These are phyloP conservation scores for Eubucco bourcierii DNA, from an alignment of 2,113 vertebrate genomes.

Conservation along the genomic window DNA sequence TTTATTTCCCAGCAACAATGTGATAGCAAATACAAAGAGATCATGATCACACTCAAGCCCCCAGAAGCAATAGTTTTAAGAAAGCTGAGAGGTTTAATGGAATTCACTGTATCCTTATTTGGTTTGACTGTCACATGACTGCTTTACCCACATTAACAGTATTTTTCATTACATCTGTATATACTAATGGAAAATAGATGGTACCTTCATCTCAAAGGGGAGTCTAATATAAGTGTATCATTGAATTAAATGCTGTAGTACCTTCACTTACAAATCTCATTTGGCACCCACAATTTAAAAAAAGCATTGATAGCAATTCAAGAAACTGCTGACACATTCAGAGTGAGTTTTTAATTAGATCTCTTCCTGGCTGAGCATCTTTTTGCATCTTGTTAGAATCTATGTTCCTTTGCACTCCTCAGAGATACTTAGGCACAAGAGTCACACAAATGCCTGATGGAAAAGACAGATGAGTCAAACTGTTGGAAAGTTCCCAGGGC, in stretches of 20 bases:
- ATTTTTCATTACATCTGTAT: neutral
- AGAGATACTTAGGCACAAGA: neutral
- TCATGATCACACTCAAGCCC: neutral
- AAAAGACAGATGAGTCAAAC: slow-evolving; percentile 54
- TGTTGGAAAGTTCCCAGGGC: slow-evolving; percentile 31
- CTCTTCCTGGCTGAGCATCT: neutral
- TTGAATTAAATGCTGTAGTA: slow-evolving; percentile 47
- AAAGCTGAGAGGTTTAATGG: neutral
- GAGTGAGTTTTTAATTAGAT: slow-evolving; percentile 38
- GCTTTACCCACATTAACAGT: neutral
- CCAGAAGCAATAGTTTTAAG: neutral
- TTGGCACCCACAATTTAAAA: slow-evolving; percentile 74
- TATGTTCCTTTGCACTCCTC: neutral
- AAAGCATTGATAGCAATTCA: slow-evolving; percentile 71
- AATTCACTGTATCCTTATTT: neutral
- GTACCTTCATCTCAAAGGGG: neutral
- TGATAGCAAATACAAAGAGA: neutral
- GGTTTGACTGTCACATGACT: neutral
- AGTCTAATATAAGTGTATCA: neutral
- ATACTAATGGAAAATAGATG: neutral
- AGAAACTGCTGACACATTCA: slow-evolving; percentile 73
- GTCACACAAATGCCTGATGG: slow-evolving; percentile 10
- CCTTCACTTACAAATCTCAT: slow-evolving; percentile 77
- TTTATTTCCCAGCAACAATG: neutral
- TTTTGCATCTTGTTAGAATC: slow-evolving; percentile 15